Evolutionary conservation across 2,797 vertebrate species (phyloP).

Genomic region (Muraenolepis orangiensis): DNA sequence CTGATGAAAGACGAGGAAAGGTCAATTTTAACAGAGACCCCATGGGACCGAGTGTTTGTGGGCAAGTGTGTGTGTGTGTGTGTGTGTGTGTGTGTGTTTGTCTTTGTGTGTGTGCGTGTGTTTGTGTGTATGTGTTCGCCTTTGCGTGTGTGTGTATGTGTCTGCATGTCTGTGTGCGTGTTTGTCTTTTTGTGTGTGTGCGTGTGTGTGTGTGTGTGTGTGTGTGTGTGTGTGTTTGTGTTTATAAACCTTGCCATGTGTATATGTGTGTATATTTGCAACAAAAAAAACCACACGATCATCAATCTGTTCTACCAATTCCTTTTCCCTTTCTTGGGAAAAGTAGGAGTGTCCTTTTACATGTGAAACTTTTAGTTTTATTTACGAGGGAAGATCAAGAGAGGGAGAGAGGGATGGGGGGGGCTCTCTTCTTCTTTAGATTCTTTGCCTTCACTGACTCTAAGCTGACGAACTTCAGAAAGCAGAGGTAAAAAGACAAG

Average conservation of each 20-base stretch:
- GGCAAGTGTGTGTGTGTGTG: conserved; percentile 14
- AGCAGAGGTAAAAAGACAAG: neutral
- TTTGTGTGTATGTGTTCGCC: neutral
- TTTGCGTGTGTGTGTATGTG: neutral
- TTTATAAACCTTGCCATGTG: neutral
- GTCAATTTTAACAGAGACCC: conserved; percentile 71
- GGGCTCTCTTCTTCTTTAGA: neutral
- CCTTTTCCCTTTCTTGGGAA: neutral
- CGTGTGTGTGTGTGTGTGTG: neutral
- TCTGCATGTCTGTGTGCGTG: neutral
- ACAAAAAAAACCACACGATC: too few species aligned
- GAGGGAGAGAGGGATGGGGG: neutral
- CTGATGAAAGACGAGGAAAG: conserved; percentile 69
- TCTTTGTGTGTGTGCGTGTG: conserved; percentile 8
- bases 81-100: conserved; percentile 26
- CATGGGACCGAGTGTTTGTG: conserved; percentile 49
- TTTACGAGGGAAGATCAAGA: neutral
- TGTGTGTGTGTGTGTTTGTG: neutral
- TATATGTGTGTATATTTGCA: neutral
- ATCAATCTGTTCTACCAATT: neutral
- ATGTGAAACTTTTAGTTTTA: neutral
- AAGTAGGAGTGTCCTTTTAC: neutral
- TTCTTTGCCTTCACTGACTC: neutral
- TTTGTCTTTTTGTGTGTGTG: neutral
- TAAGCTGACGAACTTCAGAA: neutral